Percentiles rank a stretch among this genome's conserved stretches.
phyloP scores from a whole-genome alignment of 2,797 vertebrate genomes.

The Microctenopoma lineatum region DNA sequence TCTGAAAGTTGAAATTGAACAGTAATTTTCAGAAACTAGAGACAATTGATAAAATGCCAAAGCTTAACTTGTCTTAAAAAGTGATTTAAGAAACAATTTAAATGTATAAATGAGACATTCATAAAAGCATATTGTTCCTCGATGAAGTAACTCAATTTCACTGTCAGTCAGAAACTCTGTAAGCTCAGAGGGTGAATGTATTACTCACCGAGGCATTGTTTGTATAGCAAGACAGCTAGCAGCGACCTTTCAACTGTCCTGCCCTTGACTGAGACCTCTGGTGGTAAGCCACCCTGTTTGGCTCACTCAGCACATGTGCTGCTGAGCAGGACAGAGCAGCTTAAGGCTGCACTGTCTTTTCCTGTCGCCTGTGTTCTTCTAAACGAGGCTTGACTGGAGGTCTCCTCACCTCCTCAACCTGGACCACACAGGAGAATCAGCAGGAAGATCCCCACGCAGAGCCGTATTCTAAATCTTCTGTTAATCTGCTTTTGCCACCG shows the following conservation, averaged over 20 bases:
- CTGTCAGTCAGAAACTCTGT: conserved; percentile 22
- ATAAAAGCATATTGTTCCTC: not conserved
- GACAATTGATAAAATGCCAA: not conserved
- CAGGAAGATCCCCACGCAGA: conserved; percentile 62
- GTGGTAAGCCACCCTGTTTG: conserved; percentile 81
- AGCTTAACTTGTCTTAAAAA: not conserved
- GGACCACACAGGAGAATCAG: conserved; percentile 60
- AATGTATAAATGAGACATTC: not conserved
- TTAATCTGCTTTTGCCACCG: conserved; percentile 71
- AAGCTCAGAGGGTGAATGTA: conserved; percentile 61
- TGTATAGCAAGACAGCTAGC: conserved; percentile 69
- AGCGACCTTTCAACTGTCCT: conserved; percentile 83
- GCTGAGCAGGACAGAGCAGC: conserved; percentile 81
- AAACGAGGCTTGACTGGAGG: conserved; percentile 60
- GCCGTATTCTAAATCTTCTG: conserved; percentile 68
- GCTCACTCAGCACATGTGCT: conserved; percentile 84
- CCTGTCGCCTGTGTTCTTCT: conserved; percentile 68
- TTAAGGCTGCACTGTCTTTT: conserved; percentile 73
- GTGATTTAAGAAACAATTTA: not conserved
- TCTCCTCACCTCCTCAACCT: conserved; percentile 59
- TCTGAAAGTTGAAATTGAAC: conserved; percentile 28
- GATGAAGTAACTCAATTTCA: conserved; percentile 12
- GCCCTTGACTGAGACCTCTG: conserved; percentile 84
- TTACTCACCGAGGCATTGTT: conserved; percentile 63
- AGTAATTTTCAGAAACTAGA: conserved; percentile 43